These are phyloP conservation scores for Microtus agrestis DNA, from an alignment of 2,797 vertebrate genomes.

Conservation along the genomic window DNA sequence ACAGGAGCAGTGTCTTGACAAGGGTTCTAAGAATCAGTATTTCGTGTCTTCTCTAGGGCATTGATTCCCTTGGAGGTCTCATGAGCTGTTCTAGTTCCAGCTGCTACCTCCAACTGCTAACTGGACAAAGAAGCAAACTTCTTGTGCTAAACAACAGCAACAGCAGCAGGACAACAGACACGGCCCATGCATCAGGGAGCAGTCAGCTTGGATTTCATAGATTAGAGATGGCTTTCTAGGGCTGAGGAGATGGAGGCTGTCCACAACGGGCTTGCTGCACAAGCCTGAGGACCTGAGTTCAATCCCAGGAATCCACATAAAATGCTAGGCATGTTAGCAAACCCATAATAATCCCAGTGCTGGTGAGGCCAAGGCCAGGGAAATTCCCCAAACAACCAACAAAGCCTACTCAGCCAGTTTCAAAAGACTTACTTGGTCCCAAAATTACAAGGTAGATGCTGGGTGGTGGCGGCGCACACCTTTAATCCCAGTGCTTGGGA, in stretches of 20 bases:
- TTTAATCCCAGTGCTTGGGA: no score
- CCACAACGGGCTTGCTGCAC: not conserved
- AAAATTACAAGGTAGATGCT: not conserved
- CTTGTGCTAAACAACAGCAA: slow-evolving; percentile 32
- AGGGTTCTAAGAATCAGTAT: not conserved
- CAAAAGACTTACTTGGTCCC: not conserved
- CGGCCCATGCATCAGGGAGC: not conserved
- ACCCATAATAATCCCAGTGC: not conserved
- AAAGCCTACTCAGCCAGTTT: not conserved
- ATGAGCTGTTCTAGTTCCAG: not conserved
- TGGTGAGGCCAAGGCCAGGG: not conserved
- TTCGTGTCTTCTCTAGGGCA: not conserved
- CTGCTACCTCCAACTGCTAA: not conserved
- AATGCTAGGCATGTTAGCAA: not conserved
- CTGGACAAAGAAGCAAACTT: not conserved
- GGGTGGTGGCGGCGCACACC: no score
- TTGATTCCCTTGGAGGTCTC: not conserved
- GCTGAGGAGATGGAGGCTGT: not conserved
- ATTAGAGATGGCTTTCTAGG: slow-evolving; percentile 9
- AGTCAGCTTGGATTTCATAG: not conserved
- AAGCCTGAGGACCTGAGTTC: not conserved
- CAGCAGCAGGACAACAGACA: not conserved
- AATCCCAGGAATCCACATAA: not conserved
- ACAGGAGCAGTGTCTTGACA: not conserved
- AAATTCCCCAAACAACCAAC: not conserved